Percentiles rank a stretch among this genome's conserved stretches.
Evolutionary conservation across 1,140 invertebrate genomes (phyloP).

Genomic region (Micrasema minimum): DNA sequence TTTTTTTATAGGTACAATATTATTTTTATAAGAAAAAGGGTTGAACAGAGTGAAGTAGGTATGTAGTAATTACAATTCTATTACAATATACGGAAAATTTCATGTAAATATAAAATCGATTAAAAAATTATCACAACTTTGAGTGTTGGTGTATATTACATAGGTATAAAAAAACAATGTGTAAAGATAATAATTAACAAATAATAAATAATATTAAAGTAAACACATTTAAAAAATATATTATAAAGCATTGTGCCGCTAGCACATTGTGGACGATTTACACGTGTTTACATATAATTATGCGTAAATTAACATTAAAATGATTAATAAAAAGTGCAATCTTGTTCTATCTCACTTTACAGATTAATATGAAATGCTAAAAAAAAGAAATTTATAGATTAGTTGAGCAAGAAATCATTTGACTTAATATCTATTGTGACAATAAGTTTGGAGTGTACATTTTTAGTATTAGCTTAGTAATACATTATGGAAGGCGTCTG

Average conservation of each 20-base stretch:
- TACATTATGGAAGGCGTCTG: no score
- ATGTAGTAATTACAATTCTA: neutral
- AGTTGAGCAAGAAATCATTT: conserved; percentile 3
- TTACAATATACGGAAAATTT: neutral
- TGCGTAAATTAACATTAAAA: neutral
- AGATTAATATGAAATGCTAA: neutral
- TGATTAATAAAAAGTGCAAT: neutral
- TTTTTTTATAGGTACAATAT: no score
- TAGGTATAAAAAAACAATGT: conserved; percentile 1
- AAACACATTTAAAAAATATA: conserved; percentile 1
- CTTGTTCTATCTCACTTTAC: neutral
- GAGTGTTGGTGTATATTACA: conserved; percentile 14
- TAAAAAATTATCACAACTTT: conserved; percentile 28
- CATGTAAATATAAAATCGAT: conserved; percentile 14
- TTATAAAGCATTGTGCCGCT: neutral
- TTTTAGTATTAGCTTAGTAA: no score
- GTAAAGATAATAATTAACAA: conserved; percentile 17
- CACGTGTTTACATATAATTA: neutral
- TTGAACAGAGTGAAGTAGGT: no score
- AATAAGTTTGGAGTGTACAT: no score
- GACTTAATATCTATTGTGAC: neutral
- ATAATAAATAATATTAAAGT: conserved; percentile 10
- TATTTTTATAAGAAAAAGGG: no score
- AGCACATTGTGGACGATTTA: conserved; percentile 7
- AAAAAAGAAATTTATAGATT: neutral